These are phyloP conservation scores for Hippocampus abdominalis DNA, from an alignment of 2,113 vertebrate species.

Conservation along the genomic window DNA sequence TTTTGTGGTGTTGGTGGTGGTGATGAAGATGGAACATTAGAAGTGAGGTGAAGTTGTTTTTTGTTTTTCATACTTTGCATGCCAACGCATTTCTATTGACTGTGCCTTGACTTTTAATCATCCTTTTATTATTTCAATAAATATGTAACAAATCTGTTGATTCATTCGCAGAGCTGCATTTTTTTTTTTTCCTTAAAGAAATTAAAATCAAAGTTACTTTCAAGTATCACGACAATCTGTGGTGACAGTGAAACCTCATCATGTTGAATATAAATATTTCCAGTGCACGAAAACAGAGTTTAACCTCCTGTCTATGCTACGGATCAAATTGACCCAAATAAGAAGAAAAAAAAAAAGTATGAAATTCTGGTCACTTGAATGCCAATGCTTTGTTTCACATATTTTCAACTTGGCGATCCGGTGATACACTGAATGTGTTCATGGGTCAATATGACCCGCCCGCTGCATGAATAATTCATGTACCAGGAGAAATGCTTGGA, in stretches of 20 bases:
- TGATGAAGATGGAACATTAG: constrained; percentile 44
- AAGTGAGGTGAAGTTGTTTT: constrained; percentile 45
- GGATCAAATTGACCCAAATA: constrained; percentile 28
- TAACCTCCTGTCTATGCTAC: not conserved
- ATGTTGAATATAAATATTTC: constrained; percentile 57
- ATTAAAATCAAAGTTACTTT: constrained; percentile 27
- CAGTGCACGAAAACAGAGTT: constrained; percentile 65
- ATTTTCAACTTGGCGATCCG: not conserved
- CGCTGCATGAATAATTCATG: too few relatives aligned
- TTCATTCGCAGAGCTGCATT: constrained; percentile 31
- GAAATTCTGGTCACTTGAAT: constrained; percentile 39
- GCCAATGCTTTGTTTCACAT: too few relatives aligned
- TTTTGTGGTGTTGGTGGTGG: constrained; percentile 41
- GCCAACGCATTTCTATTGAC: constrained; percentile 63
- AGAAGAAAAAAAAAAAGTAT: constrained; percentile 32
- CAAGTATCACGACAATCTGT: constrained; percentile 54
- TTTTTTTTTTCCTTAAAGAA: not conserved
- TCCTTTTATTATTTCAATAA: constrained; percentile 75
- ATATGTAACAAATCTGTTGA: constrained; percentile 71
- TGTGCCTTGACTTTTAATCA: constrained; percentile 71
- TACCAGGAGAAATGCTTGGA: not conserved
- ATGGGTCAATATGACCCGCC: not conserved
- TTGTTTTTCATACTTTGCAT: constrained; percentile 62
- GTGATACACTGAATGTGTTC: not conserved
- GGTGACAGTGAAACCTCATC: constrained; percentile 21